Percentiles rank a stretch among this genome's conserved stretches.
These are phyloP conservation scores for Cryptophagus acutangulus DNA, from an alignment of 2,888 invertebrate species.

Conservation along the genomic window DNA sequence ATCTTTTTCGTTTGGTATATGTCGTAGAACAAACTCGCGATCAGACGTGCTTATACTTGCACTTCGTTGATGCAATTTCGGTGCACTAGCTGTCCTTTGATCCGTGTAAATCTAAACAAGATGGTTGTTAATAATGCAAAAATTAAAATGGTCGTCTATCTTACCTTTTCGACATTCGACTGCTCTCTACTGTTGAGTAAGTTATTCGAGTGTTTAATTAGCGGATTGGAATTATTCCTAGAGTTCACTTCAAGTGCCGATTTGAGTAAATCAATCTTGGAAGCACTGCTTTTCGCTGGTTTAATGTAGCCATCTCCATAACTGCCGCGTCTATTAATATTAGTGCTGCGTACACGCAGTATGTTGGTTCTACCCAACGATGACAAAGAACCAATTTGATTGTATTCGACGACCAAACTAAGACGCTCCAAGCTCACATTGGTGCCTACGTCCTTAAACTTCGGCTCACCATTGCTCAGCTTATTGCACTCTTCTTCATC, in stretches of 20 bases:
- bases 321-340: constrained; percentile 53
- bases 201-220: constrained; percentile 27
- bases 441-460: constrained; percentile 64
- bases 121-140: constrained; percentile 3
- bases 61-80: constrained; percentile 17
- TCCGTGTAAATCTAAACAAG: constrained; percentile 19
- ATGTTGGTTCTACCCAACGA: constrained; percentile 56
- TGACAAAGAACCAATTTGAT: constrained; percentile 69
- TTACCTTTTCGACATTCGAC: constrained; percentile 28
- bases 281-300: constrained; percentile 50
- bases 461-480: constrained; percentile 55
- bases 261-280: constrained; percentile 63
- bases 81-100: constrained; percentile 10
- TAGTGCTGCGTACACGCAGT: constrained; percentile 44
- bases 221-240: constrained; percentile 31
- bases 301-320: constrained; percentile 54
- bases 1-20: constrained; percentile 34
- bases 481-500: constrained; percentile 52
- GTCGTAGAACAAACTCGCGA: constrained; percentile 3
- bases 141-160: background rate
- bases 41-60: constrained; percentile 14
- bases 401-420: constrained; percentile 70
- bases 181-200: constrained; percentile 20
- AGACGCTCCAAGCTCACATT: constrained; percentile 68
- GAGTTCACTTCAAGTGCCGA: constrained; percentile 64